A percentile compares a stretch with the other conserved stretches of the same genome.
Conservation (phyloP, 2,888 invertebrate species). For the Heteromurus nitidus region DNA sequence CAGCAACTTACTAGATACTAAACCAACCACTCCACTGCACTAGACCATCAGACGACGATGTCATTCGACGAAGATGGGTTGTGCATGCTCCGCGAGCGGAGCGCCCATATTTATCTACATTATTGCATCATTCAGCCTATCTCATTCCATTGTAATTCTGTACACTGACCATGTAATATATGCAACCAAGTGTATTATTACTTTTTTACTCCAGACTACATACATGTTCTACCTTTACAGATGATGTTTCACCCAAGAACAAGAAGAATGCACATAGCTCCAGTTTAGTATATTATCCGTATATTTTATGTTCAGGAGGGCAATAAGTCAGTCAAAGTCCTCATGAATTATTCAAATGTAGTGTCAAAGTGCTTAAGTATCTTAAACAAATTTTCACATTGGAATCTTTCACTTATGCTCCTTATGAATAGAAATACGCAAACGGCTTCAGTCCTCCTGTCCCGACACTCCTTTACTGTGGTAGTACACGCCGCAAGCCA, state of each 20-base stretch:
- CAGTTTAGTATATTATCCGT: not conserved
- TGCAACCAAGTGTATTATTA: conserved; percentile 36
- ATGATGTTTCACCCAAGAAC: not conserved
- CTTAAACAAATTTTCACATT: conserved; percentile 63
- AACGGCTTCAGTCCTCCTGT: conserved; percentile 23
- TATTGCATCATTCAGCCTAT: conserved; percentile 48
- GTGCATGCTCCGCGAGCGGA: too few species aligned
- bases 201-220: not conserved
- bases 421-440: conserved; percentile 49
- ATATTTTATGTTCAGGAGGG: conserved; percentile 40
- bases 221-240: conserved; percentile 5
- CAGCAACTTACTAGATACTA: too few species aligned
- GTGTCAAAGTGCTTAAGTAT: conserved; percentile 65
- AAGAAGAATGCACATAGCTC: not conserved
- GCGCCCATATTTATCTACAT: conserved; percentile 14
- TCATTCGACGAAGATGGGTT: too few species aligned
- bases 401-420: conserved; percentile 59
- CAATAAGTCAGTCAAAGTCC: conserved; percentile 65
- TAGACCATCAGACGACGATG: not conserved
- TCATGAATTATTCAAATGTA: conserved; percentile 66
- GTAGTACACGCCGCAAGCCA: too few species aligned
- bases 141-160: conserved; percentile 44
- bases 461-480: too few species aligned
- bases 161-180: conserved; percentile 44
- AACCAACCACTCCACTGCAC: not conserved